phyloP scores from a whole-genome alignment of 2,797 vertebrate genomes.

The Jordanella pulchra region DNA sequence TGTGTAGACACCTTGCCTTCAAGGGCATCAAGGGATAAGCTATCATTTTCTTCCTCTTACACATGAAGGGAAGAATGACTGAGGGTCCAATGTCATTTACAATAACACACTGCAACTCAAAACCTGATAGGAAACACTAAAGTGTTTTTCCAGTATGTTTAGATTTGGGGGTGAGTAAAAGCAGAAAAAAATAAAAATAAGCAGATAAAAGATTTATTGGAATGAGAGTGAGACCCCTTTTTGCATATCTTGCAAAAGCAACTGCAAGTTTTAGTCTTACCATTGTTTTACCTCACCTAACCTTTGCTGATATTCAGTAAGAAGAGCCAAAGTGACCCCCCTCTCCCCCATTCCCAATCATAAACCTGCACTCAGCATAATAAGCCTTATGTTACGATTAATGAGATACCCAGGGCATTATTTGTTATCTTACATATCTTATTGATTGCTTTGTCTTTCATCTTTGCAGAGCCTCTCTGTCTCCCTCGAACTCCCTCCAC shows the following conservation, averaged over 20 bases:
- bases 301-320: constrained; percentile 80
- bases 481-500: constrained; percentile 39
- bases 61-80: constrained; percentile 75
- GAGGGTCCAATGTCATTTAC: constrained; percentile 76
- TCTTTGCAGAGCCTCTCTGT: constrained; percentile 59
- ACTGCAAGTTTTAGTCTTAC: constrained; percentile 59
- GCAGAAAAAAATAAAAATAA: constrained; percentile 4
- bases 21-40: constrained; percentile 82
- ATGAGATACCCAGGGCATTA: constrained; percentile 84
- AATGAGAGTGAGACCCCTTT: constrained; percentile 57
- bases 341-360: constrained; percentile 37
- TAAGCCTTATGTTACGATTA: constrained; percentile 78
- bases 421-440: constrained; percentile 86
- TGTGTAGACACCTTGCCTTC: constrained; percentile 81
- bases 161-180: neutral
- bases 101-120: constrained; percentile 64
- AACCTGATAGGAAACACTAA: constrained; percentile 23
- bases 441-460: constrained; percentile 85
- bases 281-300: constrained; percentile 59
- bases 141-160: constrained; percentile 4
- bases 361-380: constrained; percentile 81
- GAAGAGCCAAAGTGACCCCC: constrained; percentile 79
- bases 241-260: constrained; percentile 62
- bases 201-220: constrained; percentile 33
- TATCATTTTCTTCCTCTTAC: constrained; percentile 79